phyloP scores from a whole-genome alignment of 2,888 invertebrate genomes.

The Pocota personata region DNA sequence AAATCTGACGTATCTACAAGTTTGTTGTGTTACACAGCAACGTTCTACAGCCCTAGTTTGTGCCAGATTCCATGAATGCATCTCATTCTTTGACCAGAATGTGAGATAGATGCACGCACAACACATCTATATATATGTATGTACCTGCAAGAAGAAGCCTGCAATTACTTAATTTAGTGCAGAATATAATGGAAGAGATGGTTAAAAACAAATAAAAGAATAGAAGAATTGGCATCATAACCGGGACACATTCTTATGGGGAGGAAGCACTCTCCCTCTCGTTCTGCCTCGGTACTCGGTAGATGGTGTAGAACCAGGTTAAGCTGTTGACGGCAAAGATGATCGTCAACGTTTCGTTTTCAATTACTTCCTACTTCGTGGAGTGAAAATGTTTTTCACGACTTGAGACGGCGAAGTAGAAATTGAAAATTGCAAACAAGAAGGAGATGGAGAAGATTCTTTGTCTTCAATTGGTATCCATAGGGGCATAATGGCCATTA shows the following conservation, averaged over 20 bases:
- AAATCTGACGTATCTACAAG: conserved; percentile 45
- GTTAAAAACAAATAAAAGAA: conserved; percentile 41
- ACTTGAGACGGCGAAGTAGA: conserved; percentile 1
- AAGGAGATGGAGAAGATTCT: conserved; percentile 54
- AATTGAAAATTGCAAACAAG: conserved; percentile 49
- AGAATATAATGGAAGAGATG: conserved; percentile 47
- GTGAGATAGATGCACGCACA: conserved; percentile 14
- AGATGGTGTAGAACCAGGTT: conserved; percentile 70
- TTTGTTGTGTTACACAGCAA: conserved; percentile 13
- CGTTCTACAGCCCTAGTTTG: conserved; percentile 72
- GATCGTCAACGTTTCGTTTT: conserved; percentile 70
- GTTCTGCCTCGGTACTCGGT: background rate
- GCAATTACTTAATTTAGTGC: conserved; percentile 72
- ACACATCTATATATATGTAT: background rate
- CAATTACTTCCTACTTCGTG: conserved; percentile 69
- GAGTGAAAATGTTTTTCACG: conserved; percentile 38
- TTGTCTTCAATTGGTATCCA: conserved; percentile 59
- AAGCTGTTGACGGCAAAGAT: conserved; percentile 46
- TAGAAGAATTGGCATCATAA: conserved; percentile 53
- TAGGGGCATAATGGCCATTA: conserved; percentile 27
- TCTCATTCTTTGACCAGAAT: conserved; percentile 71
- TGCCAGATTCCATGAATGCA: conserved; percentile 74
- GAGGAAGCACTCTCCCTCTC: conserved; percentile 33
- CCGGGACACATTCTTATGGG: conserved; percentile 26
- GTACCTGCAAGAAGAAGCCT: conserved; percentile 62